These are phyloP conservation scores for Schlechtendalia chinensis DNA, from an alignment of 1,140 invertebrate genomes.

Conservation along the genomic window DNA sequence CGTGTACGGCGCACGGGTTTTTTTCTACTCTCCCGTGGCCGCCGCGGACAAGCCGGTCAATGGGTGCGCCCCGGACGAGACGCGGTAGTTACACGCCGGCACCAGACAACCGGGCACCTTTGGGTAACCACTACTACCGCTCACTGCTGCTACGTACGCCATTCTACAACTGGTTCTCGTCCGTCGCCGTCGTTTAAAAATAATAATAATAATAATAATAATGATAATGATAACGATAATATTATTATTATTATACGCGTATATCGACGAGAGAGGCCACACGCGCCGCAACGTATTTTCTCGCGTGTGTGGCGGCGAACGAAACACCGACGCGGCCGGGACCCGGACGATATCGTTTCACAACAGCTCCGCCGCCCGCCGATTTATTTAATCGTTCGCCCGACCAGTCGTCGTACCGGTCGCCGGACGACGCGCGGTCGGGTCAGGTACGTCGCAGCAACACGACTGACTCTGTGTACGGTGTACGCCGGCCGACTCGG, in stretches of 20 bases:
- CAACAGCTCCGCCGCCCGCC: too few species aligned
- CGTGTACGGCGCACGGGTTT: not conserved
- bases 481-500: too few species aligned
- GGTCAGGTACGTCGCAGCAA: too few species aligned
- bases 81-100: not conserved
- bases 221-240: too few species aligned
- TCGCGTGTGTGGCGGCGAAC: not conserved
- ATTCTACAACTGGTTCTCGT: constrained; percentile 12
- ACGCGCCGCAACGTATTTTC: not conserved
- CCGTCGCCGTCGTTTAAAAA: not conserved
- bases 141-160: not conserved
- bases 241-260: too few species aligned
- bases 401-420: too few species aligned
- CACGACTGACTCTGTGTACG: too few species aligned
- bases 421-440: too few species aligned
- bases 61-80: constrained; percentile 15
- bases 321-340: not conserved
- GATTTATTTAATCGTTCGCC: too few species aligned
- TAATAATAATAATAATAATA: too few species aligned
- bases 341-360: too few species aligned
- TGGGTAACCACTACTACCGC: not conserved
- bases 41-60: not conserved
- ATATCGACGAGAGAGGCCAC: constrained; percentile 2
- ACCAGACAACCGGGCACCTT: constrained; percentile 30
- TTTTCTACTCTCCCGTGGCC: constrained; percentile 3